phyloP scores from a whole-genome alignment of 1,140 invertebrate species.

The Halesus radiatus region DNA sequence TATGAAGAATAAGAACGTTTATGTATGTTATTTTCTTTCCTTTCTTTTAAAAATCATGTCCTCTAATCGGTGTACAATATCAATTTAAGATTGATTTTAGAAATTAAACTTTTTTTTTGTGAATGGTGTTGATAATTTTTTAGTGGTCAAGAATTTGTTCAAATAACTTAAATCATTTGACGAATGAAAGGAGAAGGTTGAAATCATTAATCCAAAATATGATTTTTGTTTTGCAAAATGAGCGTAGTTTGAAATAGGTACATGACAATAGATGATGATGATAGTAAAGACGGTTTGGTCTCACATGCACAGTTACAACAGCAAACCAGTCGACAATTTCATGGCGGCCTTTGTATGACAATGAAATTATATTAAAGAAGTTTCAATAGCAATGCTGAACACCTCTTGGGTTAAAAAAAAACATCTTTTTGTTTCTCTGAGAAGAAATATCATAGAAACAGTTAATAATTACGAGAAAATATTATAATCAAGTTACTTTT shows the following conservation, averaged over 20 bases:
- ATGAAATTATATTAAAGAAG: background rate
- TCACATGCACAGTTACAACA: slow-evolving; percentile 30
- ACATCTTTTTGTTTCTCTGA: background rate
- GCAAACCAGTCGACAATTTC: slow-evolving; percentile 31
- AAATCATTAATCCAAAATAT: background rate
- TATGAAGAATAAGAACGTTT: background rate
- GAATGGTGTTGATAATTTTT: background rate
- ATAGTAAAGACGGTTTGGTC: slow-evolving; percentile 9
- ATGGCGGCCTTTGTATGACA: background rate
- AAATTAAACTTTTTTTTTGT: background rate
- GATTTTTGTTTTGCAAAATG: background rate
- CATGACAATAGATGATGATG: slow-evolving; percentile 8
- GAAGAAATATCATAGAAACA: background rate
- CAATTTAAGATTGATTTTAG: background rate
- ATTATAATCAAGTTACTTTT: background rate
- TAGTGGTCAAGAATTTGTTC: background rate
- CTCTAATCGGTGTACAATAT: background rate
- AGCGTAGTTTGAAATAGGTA: background rate
- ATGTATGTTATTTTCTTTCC: background rate
- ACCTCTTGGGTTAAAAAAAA: background rate
- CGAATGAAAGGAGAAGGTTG: no score
- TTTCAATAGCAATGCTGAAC: background rate
- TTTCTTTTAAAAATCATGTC: background rate
- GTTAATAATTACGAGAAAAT: no score
- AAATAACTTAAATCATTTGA: no score